A percentile compares a stretch with the other conserved stretches of the same genome.
phyloP scores from a whole-genome alignment of 2,797 vertebrate genomes.

The Enteromius unitaeniatus region DNA sequence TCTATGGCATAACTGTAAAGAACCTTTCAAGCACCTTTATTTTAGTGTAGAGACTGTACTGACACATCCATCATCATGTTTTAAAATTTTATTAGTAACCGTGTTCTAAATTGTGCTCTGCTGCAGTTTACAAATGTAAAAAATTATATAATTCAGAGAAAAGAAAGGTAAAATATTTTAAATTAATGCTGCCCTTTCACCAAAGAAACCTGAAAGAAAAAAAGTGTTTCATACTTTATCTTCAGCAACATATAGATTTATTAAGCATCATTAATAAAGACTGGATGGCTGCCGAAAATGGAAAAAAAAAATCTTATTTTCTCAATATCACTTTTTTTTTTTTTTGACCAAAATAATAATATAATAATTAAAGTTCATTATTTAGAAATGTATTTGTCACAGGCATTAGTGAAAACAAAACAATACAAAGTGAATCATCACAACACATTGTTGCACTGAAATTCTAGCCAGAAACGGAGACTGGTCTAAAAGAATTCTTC shows the following conservation, averaged over 20 bases:
- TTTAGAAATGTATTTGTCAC: not conserved
- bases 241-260: not conserved
- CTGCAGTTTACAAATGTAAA: not conserved
- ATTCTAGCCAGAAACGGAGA: conserved; percentile 57
- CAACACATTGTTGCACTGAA: not conserved
- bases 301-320: not conserved
- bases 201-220: not conserved
- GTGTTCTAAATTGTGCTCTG: too few species aligned
- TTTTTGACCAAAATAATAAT: too few species aligned
- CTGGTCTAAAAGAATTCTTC: conserved; percentile 55
- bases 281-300: not conserved
- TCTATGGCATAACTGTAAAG: too few species aligned
- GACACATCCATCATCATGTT: not conserved
- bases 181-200: not conserved
- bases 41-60: not conserved
- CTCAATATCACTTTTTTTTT: not conserved
- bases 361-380: too few species aligned
- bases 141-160: not conserved
- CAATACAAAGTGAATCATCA: too few species aligned
- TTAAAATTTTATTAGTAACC: not conserved
- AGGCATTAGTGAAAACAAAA: not conserved
- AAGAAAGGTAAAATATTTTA: not conserved
- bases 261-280: too few species aligned
- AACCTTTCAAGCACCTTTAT: too few species aligned
- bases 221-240: not conserved